phyloP scores from a whole-genome alignment of 2,888 invertebrate species.

The Pseudeuparius sepicola region DNA sequence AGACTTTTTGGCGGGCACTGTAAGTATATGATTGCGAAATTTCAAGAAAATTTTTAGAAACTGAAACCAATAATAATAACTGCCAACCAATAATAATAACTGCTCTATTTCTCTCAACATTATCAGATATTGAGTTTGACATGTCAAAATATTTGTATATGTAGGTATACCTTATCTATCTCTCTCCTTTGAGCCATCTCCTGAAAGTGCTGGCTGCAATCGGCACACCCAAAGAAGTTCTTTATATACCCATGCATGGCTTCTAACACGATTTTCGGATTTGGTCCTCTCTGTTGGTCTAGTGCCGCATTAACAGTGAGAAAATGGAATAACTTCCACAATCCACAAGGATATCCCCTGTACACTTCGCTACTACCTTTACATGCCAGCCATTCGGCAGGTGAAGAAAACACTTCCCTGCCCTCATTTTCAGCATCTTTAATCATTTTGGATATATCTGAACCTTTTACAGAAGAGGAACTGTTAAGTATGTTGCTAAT shows the following conservation, averaged over 20 bases:
- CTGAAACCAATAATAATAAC: too few relatives aligned
- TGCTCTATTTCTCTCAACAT: too few relatives aligned
- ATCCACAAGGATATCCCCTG: conserved; percentile 86
- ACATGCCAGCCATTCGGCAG: conserved; percentile 67
- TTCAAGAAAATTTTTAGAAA: too few relatives aligned
- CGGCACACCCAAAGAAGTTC: conserved; percentile 87
- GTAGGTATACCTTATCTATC: conserved; percentile 55
- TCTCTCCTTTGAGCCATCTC: conserved; percentile 67
- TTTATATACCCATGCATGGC: conserved; percentile 84
- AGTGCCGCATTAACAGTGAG: conserved; percentile 72
- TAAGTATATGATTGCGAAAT: too few relatives aligned
- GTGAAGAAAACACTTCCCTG: conserved; percentile 47
- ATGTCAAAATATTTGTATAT: too few relatives aligned
- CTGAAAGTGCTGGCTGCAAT: conserved; percentile 84
- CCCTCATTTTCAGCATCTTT: conserved; percentile 42
- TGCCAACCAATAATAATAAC: too few relatives aligned
- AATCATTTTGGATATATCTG: conserved; percentile 48
- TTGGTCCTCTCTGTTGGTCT: conserved; percentile 35
- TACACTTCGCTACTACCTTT: conserved; percentile 62
- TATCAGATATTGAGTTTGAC: too few relatives aligned
- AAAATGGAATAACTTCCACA: conserved; percentile 93
- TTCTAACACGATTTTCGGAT: conserved; percentile 58
- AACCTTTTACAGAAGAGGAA: conserved; percentile 46
- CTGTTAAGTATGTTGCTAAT: conserved; percentile 46
- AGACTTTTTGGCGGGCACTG: too few relatives aligned